Conservation (phyloP, 2,888 invertebrate species). For the Pollenia angustigena region DNA sequence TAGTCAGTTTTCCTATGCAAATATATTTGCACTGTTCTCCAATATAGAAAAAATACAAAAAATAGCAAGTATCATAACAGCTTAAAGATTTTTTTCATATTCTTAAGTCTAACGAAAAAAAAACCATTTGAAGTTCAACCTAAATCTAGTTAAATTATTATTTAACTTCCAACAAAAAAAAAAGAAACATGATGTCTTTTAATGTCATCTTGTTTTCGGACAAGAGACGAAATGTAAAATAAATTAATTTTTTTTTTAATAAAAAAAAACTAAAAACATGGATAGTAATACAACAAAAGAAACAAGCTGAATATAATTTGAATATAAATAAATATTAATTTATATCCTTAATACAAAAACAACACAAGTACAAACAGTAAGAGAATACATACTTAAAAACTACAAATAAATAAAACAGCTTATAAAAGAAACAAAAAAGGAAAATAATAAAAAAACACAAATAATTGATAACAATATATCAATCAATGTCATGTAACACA, state of each 20-base stretch:
- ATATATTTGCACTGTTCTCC: too few species aligned
- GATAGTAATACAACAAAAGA: background rate
- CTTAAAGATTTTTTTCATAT: background rate
- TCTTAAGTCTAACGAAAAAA: background rate
- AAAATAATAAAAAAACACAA: conserved; percentile 30
- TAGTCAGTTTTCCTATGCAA: too few species aligned
- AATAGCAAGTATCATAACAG: too few species aligned
- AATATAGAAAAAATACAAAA: too few species aligned
- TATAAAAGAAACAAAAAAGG: conserved; percentile 26
- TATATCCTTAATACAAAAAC: conserved; percentile 21
- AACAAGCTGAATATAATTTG: conserved; percentile 6
- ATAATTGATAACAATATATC: conserved; percentile 73
- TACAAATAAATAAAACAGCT: conserved; percentile 47
- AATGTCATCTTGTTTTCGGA: background rate
- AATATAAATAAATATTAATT: conserved; percentile 58
- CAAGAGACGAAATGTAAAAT: background rate
- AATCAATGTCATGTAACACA: conserved; percentile 69
- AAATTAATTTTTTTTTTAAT: conserved; percentile 20
- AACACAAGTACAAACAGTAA: background rate
- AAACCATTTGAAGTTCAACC: background rate
- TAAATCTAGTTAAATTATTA: background rate
- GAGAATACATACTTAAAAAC: background rate
- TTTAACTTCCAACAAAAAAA: background rate
- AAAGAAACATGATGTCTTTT: conserved; percentile 16
- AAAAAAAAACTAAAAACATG: background rate